phyloP scores from a whole-genome alignment of 2,888 invertebrate genomes.

The Acleris sparsana region DNA sequence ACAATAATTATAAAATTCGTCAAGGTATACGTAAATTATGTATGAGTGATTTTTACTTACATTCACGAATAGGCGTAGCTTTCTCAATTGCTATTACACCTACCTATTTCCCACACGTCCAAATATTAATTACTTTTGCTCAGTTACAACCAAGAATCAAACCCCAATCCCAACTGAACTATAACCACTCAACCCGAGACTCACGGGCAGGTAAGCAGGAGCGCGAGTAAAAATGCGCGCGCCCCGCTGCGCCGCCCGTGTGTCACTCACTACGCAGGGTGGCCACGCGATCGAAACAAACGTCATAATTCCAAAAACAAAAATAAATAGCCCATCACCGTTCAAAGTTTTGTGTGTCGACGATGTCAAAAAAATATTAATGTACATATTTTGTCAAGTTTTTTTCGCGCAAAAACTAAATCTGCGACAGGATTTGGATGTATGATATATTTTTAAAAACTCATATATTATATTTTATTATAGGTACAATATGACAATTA shows the following conservation, averaged over 20 bases:
- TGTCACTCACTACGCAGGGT: slow-evolving; percentile 66
- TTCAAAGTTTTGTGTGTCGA: slow-evolving; percentile 26
- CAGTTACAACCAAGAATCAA: slow-evolving; percentile 43
- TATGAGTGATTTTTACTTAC: too few species aligned
- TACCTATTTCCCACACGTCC: too few species aligned
- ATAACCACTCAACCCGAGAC: slow-evolving; percentile 13
- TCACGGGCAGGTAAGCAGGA: slow-evolving; percentile 57
- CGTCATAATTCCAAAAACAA: slow-evolving; percentile 36
- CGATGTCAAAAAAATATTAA: background rate
- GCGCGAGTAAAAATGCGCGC: slow-evolving; percentile 67
- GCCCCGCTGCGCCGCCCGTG: slow-evolving; percentile 62
- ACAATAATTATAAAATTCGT: too few species aligned
- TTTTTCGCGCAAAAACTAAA: background rate
- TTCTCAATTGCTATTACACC: too few species aligned
- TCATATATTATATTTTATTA: too few species aligned
- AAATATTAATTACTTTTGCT: background rate
- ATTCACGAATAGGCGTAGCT: too few species aligned
- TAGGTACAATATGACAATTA: too few species aligned
- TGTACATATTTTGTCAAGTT: background rate
- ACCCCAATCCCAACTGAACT: slow-evolving; percentile 37
- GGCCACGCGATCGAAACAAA: slow-evolving; percentile 37
- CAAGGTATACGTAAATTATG: too few species aligned
- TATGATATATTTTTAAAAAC: background rate
- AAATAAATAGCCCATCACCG: slow-evolving; percentile 31
- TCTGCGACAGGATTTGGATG: background rate